Base-by-base conservation (phyloP, 92 coral and sea anemone genomes). In the Phenganax stokvisi region DNA sequence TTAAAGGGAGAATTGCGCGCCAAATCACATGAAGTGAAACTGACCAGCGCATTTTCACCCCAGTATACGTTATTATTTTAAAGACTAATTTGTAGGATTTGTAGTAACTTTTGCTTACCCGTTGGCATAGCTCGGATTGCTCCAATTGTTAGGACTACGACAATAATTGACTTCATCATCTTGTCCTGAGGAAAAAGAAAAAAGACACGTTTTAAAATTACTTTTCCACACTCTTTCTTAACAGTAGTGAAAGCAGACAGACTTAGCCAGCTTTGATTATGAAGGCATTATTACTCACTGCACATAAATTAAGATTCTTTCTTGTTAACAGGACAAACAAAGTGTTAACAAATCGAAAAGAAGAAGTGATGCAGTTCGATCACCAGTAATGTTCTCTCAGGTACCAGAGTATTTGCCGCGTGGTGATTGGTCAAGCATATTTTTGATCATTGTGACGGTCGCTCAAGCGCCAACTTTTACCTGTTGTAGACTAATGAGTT, bases 371-470 rank as follows among this genome's bases (percentile, higher is more conserved):
- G 20, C 29, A 30, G 53, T 76, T 56, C n/a, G 37, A 62, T 53
- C 25, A 76, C 80, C 80, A 55, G 79, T 62, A 52, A 20, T 76
- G 68, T 52, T 76, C 80, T 29, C 30, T 58, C 80, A 56, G 80
- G 80, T 76, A 76, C 80, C 80, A 0, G 57, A 58, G 25, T 74
- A 27, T 58, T 56, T 76, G 9, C 17, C 28, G 53, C 51, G 1
- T 29, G 44, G 3, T n/a, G 68, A 76, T 76, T 76, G 80, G 80
- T 25, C 28, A 17, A 54, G 79, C n/a, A 2, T 59, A 30, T 56
- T n/a, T 12, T 57, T 62, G 51, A 74, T 76, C 64, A 57, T 62
- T 56, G 37, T 25, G 66, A 76, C 47, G 57, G 16, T 56, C 80
- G 57, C 10, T 53, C 20, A 55, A 37, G 80, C 80, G 80, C 57